These are phyloP conservation scores for Bombus pascuorum DNA, from an alignment of 1,140 invertebrate species.

Conservation along the genomic window DNA sequence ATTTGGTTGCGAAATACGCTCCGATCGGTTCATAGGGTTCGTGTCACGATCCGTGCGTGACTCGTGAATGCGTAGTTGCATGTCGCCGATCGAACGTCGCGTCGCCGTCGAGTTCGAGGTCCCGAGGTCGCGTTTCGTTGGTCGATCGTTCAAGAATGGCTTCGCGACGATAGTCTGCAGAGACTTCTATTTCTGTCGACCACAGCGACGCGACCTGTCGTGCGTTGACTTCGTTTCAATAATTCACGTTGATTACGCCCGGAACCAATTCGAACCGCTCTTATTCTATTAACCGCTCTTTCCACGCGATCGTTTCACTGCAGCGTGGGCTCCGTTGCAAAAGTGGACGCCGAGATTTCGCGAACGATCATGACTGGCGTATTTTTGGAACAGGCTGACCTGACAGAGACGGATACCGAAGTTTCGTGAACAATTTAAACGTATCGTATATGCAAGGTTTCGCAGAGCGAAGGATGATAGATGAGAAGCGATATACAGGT, in stretches of 20 bases:
- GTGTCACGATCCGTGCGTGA: slow-evolving; percentile 9
- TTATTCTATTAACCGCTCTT: not conserved
- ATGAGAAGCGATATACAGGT: no score
- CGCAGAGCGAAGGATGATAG: no score
- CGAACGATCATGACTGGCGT: not conserved
- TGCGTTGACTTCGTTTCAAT: slow-evolving; percentile 41
- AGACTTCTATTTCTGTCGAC: slow-evolving; percentile 29
- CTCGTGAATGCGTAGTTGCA: not conserved
- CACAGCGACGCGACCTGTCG: not conserved
- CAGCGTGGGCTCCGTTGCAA: not conserved
- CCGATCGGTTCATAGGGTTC: slow-evolving; percentile 1
- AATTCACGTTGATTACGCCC: slow-evolving; percentile 12
- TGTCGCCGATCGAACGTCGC: slow-evolving; percentile 1
- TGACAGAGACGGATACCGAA: slow-evolving; percentile 3
- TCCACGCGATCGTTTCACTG: not conserved
- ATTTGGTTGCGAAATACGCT: not conserved
- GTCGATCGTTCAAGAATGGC: slow-evolving; percentile 37
- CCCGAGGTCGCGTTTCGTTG: slow-evolving; percentile 31
- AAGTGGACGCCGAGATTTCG: not conserved
- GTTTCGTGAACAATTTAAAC: not conserved
- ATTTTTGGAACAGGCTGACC: not conserved
- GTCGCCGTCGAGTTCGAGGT: slow-evolving; percentile 37
- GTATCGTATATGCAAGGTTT: no score
- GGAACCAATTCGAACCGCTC: not conserved
- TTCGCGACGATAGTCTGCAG: not conserved